Conservation (phyloP, 2,888 invertebrate species). For the Glaucopsyche alexis region DNA sequence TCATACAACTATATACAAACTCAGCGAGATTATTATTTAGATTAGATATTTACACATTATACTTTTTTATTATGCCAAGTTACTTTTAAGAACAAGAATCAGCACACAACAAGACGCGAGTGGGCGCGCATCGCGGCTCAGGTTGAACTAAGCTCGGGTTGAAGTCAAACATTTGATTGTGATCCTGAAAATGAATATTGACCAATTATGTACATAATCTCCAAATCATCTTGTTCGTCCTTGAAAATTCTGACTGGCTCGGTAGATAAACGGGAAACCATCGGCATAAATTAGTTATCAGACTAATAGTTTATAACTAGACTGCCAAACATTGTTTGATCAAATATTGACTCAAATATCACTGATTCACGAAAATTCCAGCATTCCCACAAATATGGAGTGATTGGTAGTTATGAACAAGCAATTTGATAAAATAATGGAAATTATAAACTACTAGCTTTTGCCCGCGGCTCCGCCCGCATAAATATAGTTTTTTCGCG, state of each 20-base stretch:
- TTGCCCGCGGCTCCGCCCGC: too few relatives aligned
- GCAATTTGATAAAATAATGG: background rate
- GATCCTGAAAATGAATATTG: background rate
- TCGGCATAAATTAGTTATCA: conserved; percentile 6
- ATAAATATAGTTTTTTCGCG: too few relatives aligned
- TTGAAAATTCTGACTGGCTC: background rate
- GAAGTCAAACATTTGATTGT: background rate
- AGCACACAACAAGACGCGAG: too few relatives aligned
- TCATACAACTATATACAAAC: too few relatives aligned
- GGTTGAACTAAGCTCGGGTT: too few relatives aligned
- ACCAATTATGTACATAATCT: conserved; percentile 1
- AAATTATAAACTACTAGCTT: background rate
- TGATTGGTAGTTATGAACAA: background rate
- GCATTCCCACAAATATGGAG: background rate
- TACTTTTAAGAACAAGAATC: background rate
- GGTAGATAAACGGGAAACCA: background rate
- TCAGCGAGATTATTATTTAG: too few relatives aligned
- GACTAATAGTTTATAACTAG: background rate
- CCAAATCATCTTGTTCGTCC: background rate
- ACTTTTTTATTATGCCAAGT: too few relatives aligned
- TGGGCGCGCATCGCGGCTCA: too few relatives aligned
- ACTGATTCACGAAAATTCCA: background rate
- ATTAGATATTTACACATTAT: too few relatives aligned
- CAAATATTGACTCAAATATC: background rate
- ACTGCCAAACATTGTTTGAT: background rate